Evolutionary conservation across 2,113 vertebrate species (phyloP), one percentile per base, ranked within the genome.

Genomic region (Neolamprologus sp.): DNA sequence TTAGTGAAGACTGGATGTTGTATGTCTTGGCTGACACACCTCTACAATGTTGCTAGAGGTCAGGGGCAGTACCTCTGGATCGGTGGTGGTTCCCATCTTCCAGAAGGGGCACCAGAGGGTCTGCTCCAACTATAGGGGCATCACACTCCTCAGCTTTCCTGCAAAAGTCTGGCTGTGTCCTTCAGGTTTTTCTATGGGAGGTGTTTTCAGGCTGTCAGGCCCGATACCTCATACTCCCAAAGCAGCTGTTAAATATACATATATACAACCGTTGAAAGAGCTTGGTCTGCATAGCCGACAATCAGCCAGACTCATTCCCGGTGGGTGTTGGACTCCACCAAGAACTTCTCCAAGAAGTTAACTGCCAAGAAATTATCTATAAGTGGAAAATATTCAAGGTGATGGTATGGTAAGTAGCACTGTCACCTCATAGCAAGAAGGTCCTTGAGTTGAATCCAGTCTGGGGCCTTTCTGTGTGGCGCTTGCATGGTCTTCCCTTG

Each of bases 401-500:
- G 28, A 58, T 7, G 28, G 28, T 63, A 19, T 33, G 58, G 16
- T 63, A 33, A 28, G 23, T 57, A 57, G 23, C 23, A 57, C 55
- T 57, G 23, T 28, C 7, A 14, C 3, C 28, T 60, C 3, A 60
- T 19, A 60, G 57, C 57, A 60, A 17, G 57, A 60, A 33, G 0
- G 28, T 11, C 28, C 57, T 60, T 31, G 16, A 33, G 28, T 4
- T 33, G 28, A 60, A 33, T 60, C 9, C 5, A 0, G 28, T 2
- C 16, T 33, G 28, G 58, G 58, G 28, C 28, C 2, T 60, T 60
- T 19, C 57, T 17, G 0, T 33, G 57, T 33, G 28, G 57, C 1
- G 2, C 28, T 33, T 60, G 8, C 57, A 0, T 31, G 0, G 26
- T 31, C 57, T 60, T 31, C 28, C 5, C 8, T 17, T 31, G 57